Conservation (phyloP, 2,113 vertebrate species). For the Phocoena sinus region DNA sequence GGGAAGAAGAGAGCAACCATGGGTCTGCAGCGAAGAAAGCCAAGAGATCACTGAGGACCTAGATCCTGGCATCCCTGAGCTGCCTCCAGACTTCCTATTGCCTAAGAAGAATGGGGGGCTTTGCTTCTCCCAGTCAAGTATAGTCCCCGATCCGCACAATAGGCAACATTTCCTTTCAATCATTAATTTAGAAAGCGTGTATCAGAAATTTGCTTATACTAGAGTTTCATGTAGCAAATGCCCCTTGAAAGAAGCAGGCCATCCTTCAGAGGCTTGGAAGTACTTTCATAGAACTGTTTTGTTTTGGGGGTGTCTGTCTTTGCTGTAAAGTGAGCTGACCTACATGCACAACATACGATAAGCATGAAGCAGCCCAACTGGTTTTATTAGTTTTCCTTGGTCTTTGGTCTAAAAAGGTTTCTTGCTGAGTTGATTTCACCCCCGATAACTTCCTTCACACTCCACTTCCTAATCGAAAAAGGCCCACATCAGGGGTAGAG, state of each 20-base stretch:
- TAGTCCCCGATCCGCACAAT: background rate
- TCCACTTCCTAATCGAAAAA: constrained; percentile 63
- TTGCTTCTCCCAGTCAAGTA: background rate
- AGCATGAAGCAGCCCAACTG: constrained; percentile 50
- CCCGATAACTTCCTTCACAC: constrained; percentile 61
- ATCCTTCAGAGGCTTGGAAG: background rate
- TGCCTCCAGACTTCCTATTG: background rate
- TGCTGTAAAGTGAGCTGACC: constrained; percentile 14
- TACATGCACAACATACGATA: background rate
- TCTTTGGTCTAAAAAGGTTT: constrained; percentile 58
- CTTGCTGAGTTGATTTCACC: constrained; percentile 64
- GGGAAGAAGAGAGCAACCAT: background rate
- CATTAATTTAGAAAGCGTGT: background rate
- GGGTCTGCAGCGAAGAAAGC: background rate
- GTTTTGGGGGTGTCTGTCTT: constrained; percentile 21
- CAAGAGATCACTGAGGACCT: background rate
- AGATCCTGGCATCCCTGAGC: too few relatives aligned
- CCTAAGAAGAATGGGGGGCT: background rate
- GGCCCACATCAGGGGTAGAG: constrained; percentile 56
- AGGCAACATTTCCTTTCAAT: background rate
- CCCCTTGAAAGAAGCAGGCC: background rate
- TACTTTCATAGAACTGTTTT: constrained; percentile 8
- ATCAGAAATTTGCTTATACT: background rate
- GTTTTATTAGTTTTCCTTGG: constrained; percentile 58
- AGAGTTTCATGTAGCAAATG: background rate